Percentiles rank a stretch among this genome's conserved stretches.
Conservation (phyloP, 2,113 vertebrate genomes). For the Limnothrissa miodon region DNA sequence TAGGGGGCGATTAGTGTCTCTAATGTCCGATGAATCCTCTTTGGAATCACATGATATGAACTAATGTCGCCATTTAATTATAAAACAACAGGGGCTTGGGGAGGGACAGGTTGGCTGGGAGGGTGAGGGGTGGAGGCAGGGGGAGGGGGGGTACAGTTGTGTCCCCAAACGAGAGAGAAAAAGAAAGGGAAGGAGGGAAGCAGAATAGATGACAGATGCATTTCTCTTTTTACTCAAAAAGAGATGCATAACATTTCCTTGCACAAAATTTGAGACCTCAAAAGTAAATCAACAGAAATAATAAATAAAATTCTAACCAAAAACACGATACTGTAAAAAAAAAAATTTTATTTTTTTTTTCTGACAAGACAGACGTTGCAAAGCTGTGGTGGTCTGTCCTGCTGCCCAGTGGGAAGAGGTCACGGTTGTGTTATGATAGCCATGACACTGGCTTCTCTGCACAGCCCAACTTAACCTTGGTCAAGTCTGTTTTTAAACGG, state of each 20-base stretch:
- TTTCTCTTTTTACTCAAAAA: conserved; percentile 69
- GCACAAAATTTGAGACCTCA: background rate
- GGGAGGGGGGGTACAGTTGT: conserved; percentile 61
- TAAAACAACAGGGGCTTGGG: conserved; percentile 76
- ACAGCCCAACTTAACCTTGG: conserved; percentile 7
- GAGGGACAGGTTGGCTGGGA: conserved; percentile 28
- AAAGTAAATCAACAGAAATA: background rate
- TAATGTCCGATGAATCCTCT: conserved; percentile 79
- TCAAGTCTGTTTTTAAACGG: conserved; percentile 22
- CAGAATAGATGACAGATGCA: conserved; percentile 85
- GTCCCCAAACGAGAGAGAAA: conserved; percentile 39
- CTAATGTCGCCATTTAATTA: conserved; percentile 87
- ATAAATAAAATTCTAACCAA: background rate
- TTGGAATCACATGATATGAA: conserved; percentile 83
- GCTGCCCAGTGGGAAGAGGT: background rate
- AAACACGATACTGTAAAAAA: background rate
- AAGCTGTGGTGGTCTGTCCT: background rate
- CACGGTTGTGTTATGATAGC: conserved; percentile 1
- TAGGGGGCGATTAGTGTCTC: conserved; percentile 82
- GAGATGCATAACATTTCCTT: too few relatives aligned
- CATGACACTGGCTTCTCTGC: conserved; percentile 8
- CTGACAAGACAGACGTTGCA: background rate
- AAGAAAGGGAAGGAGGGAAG: conserved; percentile 45
- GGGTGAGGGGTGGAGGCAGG: conserved; percentile 24
- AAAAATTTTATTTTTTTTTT: background rate